Conservation (phyloP, 2,888 invertebrate species). For the Parasteatoda lunata region DNA sequence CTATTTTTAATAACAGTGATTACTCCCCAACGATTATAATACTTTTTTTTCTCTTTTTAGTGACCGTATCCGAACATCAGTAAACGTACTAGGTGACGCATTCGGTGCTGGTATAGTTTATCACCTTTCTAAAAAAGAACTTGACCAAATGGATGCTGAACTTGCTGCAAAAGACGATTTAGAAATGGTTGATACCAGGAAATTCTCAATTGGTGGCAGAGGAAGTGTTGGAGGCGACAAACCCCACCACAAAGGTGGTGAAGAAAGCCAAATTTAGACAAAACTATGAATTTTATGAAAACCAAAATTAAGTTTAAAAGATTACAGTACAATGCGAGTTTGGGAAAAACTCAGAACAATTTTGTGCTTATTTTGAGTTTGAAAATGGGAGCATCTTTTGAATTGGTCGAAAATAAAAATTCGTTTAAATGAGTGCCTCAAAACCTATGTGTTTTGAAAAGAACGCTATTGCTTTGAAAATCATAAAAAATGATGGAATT, state of each 20-base stretch:
- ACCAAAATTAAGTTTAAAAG: neutral
- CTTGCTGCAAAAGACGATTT: conserved; percentile 51
- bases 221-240: conserved; percentile 52
- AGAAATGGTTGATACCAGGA: conserved; percentile 61
- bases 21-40: neutral
- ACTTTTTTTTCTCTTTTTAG: conserved; percentile 69
- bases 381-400: too few relatives aligned
- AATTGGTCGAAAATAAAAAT: too few relatives aligned
- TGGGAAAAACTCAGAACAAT: too few relatives aligned
- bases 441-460: too few relatives aligned
- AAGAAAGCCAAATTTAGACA: conserved; percentile 59
- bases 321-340: neutral
- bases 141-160: conserved; percentile 73
- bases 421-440: too few relatives aligned
- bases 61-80: conserved; percentile 78
- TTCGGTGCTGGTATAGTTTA: conserved; percentile 78
- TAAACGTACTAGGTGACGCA: conserved; percentile 78
- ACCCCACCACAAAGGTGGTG: conserved; percentile 58
- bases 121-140: conserved; percentile 76
- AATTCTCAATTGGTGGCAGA: conserved; percentile 49
- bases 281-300: neutral
- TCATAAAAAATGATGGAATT: too few relatives aligned
- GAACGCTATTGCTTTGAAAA: too few relatives aligned
- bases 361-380: too few relatives aligned
- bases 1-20: neutral